Percentiles rank a stretch among this genome's conserved stretches.
Conservation (phyloP, 2,113 vertebrate species). For the Triplophysa dalaica region DNA sequence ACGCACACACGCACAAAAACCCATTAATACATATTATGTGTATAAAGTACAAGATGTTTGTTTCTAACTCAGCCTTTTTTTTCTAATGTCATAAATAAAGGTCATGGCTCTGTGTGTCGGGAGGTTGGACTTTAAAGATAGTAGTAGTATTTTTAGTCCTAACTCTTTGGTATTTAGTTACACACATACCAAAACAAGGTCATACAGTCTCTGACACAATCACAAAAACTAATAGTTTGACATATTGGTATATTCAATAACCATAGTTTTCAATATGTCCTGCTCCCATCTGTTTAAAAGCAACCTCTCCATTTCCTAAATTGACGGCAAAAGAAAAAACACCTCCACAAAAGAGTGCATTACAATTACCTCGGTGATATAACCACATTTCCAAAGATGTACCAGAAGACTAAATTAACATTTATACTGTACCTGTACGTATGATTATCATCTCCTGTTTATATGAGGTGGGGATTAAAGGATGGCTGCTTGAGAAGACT, state of each 20-base stretch:
- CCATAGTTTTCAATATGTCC: background rate
- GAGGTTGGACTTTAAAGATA: slow-evolving; percentile 52
- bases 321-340: too few species aligned
- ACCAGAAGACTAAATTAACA: slow-evolving; percentile 30
- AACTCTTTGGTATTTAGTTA: slow-evolving; percentile 48
- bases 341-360: background rate
- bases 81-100: background rate
- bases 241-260: background rate
- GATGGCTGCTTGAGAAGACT: slow-evolving; percentile 11
- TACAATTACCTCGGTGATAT: background rate
- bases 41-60: background rate
- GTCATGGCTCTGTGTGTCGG: slow-evolving; percentile 37
- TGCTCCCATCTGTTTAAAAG: background rate
- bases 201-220: slow-evolving; percentile 27
- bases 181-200: slow-evolving; percentile 35
- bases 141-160: slow-evolving; percentile 58
- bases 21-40: too few species aligned
- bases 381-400: background rate
- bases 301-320: background rate
- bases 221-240: background rate
- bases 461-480: slow-evolving; percentile 17
- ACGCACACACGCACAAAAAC: background rate
- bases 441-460: slow-evolving; percentile 24
- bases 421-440: background rate
- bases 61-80: too few species aligned